Base-by-base conservation (phyloP, 2,113 vertebrate genomes). In the Chrysemys picta region DNA sequence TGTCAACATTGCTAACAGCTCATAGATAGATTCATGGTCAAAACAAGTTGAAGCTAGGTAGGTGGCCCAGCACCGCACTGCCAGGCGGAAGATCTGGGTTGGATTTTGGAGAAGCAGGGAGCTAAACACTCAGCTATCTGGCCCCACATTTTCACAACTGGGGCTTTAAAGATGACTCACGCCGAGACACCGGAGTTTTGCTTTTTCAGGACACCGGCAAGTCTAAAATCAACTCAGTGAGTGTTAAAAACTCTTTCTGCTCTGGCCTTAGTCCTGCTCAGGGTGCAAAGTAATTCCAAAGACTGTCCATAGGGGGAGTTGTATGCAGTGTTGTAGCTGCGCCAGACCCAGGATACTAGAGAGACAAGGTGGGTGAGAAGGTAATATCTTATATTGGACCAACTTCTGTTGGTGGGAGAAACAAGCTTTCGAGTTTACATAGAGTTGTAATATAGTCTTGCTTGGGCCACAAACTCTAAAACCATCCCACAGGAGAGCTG, bases 81-180 rank as follows among this genome's bases (percentile, higher is more conserved):
- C 69, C 79, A 92, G 89, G 94, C 45, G 84, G 89, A 27, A 88
- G 72, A 56, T 42, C 49, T 57, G 87, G 83, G 13, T 90, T 93
- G 94, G 95, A 84, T 89, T 52, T 91, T 82, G 22, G 72, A 9
- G 13, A 65, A 78, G 35, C 75, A 90, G 81, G 27, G 31, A 96
- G 50, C 19, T 65, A 87, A 94, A 69, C 69, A 57, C 38, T 76
- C 13, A 7, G 54, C 47, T 52, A 84, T 45, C 54, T 72, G 56
- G 50, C 80, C 38, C 14, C 31, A 8, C 29, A 5, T 82, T 93
- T 93, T 89, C 21, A 2, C 53, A 80, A 78, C 4, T 89, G 53
- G 75, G 13, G 3, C 10, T 50, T 24, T 27, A 21, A 85, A 42
- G 76, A 25, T 35, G 89, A 50, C 42, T 84, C 10, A 1, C 45